phyloP scores from a whole-genome alignment of 2,797 vertebrate species.

The Scolopax rusticola region DNA sequence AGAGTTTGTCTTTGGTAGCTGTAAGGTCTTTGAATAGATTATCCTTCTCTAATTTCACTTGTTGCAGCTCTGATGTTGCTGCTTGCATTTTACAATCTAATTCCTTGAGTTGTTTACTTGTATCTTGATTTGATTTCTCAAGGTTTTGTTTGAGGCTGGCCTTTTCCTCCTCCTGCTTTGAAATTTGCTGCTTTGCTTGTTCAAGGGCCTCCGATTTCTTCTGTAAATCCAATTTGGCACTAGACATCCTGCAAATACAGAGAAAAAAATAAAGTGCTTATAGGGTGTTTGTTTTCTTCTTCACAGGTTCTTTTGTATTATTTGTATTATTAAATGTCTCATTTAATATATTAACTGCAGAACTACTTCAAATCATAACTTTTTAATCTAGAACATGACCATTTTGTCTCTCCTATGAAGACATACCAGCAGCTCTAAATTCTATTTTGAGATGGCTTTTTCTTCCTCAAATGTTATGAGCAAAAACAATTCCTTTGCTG shows the following conservation, averaged over 20 bases:
- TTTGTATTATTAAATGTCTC: neutral
- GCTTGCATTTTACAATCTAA: slow-evolving; percentile 83
- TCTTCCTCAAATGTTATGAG: neutral
- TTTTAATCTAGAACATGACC: neutral
- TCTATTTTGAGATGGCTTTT: neutral
- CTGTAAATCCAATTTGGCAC: slow-evolving; percentile 85
- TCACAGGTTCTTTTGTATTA: neutral
- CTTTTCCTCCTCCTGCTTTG: slow-evolving; percentile 83
- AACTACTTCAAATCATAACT: neutral
- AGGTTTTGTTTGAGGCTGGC: slow-evolving; percentile 82
- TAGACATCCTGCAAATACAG: slow-evolving; percentile 69
- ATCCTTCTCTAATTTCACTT: slow-evolving; percentile 85
- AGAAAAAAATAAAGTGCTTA: neutral
- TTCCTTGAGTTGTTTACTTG: slow-evolving; percentile 80
- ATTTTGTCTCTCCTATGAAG: neutral
- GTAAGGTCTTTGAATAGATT: slow-evolving; percentile 83
- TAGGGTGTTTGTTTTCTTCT: neutral
- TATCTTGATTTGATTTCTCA: slow-evolving; percentile 85
- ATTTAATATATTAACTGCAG: neutral
- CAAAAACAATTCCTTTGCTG: neutral
- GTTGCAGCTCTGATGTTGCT: slow-evolving; percentile 79
- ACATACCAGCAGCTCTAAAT: neutral
- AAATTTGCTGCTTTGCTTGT: slow-evolving; percentile 81
- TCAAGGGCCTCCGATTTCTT: slow-evolving; percentile 86
- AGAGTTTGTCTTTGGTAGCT: slow-evolving; percentile 83